These are phyloP conservation scores for Hippoglossus hippoglossus DNA, from an alignment of 2,797 vertebrate genomes.

Conservation along the genomic window DNA sequence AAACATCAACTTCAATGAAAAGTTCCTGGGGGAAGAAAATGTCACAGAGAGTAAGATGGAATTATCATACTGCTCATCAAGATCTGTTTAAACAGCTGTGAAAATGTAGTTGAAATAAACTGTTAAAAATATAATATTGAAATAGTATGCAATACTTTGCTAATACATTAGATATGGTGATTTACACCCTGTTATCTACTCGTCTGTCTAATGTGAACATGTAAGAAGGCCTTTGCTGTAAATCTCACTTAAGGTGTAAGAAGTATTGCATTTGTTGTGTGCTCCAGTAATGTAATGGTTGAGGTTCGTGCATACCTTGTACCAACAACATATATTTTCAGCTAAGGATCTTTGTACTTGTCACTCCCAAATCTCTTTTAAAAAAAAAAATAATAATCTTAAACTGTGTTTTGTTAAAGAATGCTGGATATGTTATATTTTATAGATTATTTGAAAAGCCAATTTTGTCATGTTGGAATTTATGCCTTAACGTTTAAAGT, in stretches of 20 bases:
- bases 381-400: neutral
- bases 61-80: neutral
- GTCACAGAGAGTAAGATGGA: constrained; percentile 87
- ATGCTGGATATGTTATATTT: neutral
- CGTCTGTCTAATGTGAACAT: neutral
- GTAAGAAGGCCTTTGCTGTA: neutral
- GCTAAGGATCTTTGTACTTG: too few species aligned
- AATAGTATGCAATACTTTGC: too few species aligned
- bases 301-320: too few species aligned
- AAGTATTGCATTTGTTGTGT: neutral
- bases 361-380: too few species aligned
- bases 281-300: neutral
- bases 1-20: constrained; percentile 88
- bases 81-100: neutral
- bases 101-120: neutral
- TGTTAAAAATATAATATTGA: neutral
- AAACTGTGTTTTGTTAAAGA: neutral
- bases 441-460: neutral
- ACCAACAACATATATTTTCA: too few species aligned
- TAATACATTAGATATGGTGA: too few species aligned
- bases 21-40: constrained; percentile 89
- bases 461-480: neutral
- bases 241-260: neutral
- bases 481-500: neutral
- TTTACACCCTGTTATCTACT: too few species aligned